These are phyloP conservation scores for Spondyliosoma cantharus DNA, from an alignment of 2,797 vertebrate species.

Conservation along the genomic window DNA sequence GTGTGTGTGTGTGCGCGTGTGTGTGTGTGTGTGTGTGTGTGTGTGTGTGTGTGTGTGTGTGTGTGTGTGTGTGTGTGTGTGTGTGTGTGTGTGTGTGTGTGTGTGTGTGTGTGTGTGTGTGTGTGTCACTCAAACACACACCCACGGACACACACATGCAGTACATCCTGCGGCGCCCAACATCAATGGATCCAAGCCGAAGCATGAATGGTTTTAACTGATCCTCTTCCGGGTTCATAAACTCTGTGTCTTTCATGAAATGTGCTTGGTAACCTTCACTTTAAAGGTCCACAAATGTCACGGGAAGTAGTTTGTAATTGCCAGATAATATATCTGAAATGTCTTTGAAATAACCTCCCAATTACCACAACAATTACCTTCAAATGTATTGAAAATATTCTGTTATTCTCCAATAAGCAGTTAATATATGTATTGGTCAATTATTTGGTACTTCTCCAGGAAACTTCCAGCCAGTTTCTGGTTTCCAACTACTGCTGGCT, in stretches of 20 bases:
- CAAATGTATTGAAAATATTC: no score
- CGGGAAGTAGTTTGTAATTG: no score
- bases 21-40: conserved; percentile 21
- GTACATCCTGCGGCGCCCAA: conserved; percentile 5
- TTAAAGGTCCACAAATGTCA: no score
- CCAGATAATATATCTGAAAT: no score
- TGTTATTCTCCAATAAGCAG: no score
- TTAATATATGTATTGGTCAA: no score
- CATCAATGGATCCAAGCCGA: conserved; percentile 35
- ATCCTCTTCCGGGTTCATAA: conserved; percentile 35
- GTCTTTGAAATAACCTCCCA: no score
- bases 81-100: conserved; percentile 12
- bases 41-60: conserved; percentile 20
- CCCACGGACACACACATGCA: conserved; percentile 21
- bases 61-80: conserved; percentile 7
- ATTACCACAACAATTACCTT: no score
- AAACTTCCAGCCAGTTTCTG: no score
- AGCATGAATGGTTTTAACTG: conserved; percentile 30
- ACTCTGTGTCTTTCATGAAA: conserved; percentile 26
- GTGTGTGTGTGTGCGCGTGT: no score
- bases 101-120: conserved; percentile 20
- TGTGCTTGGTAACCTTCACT: conserved; percentile 7
- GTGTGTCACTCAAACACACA: conserved; percentile 21
- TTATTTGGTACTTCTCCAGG: no score
- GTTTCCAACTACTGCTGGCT: no score